Evolutionary conservation across 2,113 vertebrate species (phyloP).

Genomic region (Gavia stellata): DNA sequence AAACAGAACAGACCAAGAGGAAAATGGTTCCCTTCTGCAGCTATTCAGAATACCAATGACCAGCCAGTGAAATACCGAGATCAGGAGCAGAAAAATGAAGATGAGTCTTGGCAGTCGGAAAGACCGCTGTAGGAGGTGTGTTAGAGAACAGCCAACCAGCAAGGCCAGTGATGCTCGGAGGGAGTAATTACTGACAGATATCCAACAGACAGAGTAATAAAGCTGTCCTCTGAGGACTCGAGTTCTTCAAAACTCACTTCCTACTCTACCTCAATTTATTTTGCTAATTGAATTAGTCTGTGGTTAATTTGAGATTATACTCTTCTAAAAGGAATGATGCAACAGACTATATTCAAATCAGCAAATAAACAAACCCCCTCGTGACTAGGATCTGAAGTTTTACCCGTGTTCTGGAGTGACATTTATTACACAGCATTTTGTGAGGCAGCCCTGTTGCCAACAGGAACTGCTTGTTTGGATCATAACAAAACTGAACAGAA

Average conservation of each 20-base stretch:
- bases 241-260: background rate
- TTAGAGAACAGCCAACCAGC: background rate
- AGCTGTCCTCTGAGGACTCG: background rate
- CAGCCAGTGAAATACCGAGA: background rate
- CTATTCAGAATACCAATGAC: background rate
- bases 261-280: background rate
- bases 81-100: background rate
- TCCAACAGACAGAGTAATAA: background rate
- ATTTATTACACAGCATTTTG: background rate
- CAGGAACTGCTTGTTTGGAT: background rate
- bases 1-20: background rate
- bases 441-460: background rate
- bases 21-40: background rate
- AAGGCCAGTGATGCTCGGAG: background rate
- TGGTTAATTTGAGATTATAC: background rate
- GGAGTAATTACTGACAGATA: background rate
- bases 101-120: background rate
- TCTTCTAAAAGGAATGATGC: background rate
- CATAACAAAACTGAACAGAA: background rate
- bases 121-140: background rate
- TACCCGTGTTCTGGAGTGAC: background rate
- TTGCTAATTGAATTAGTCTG: background rate
- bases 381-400: background rate
- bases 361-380: background rate
- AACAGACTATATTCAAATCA: background rate